Conservation (phyloP, 2,113 vertebrate species). For the Dolichallabes microphthalmus region DNA sequence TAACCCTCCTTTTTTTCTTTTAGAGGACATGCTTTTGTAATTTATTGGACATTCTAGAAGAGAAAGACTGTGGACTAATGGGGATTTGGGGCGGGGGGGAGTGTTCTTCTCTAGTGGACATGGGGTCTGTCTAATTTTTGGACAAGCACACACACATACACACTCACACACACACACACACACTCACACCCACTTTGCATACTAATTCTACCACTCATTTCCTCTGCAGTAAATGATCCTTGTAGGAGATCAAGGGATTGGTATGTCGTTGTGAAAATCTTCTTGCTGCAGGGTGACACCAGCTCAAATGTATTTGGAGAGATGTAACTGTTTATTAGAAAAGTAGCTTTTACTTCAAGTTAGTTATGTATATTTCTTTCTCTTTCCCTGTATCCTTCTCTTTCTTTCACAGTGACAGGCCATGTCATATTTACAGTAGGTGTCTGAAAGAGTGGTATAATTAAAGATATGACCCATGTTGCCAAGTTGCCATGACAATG, state of each 20-base stretch:
- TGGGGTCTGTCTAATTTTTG: conserved; percentile 13
- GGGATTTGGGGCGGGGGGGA: conserved; percentile 28
- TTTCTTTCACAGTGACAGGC: neutral
- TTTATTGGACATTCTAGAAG: conserved; percentile 41
- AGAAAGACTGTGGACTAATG: conserved; percentile 43
- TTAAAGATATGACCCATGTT: conserved; percentile 39
- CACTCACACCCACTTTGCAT: conserved; percentile 31
- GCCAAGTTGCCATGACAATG: conserved; percentile 39
- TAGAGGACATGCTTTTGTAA: conserved; percentile 37
- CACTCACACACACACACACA: conserved; percentile 4
- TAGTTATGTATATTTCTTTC: neutral
- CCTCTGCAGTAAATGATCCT: conserved; percentile 54
- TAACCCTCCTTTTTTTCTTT: conserved; percentile 9
- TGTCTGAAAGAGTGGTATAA: conserved; percentile 48
- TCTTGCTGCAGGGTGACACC: conserved; percentile 41
- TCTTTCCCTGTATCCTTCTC: neutral
- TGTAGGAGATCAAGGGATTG: conserved; percentile 51
- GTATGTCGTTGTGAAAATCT: conserved; percentile 53
- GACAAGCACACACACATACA: conserved; percentile 24
- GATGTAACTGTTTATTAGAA: conserved; percentile 51
- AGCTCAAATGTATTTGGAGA: conserved; percentile 50
- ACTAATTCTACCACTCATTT: conserved; percentile 48
- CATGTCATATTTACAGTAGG: conserved; percentile 38
- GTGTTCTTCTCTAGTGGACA: conserved; percentile 24
- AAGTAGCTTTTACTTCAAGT: conserved; percentile 8